Evolutionary conservation across 2,113 vertebrate genomes (phyloP), one percentile per base, ranked within the genome.

Genomic region (Eira barbara): DNA sequence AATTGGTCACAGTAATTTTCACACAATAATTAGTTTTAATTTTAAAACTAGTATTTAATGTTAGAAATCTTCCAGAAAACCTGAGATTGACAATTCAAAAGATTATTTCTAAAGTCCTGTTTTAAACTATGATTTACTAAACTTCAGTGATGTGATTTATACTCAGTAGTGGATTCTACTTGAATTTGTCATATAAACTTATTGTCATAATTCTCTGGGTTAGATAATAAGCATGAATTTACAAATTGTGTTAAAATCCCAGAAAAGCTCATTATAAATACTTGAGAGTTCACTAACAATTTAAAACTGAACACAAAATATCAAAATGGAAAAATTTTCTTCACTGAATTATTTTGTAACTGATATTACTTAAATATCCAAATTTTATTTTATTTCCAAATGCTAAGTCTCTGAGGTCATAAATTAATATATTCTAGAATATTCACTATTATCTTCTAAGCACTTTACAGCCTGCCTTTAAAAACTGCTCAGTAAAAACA

Each of bases 141-240:
- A 23, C 47, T 80, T 29, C 23, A 69, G 34, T 18, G 52, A 89
- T 92, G 21, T 83, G 17, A 89, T 42, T 55, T 95, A 27, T 84
- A 69, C 31, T 76, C 34, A 61, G 12, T 59, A 57, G 34, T 86
- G 36, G 36, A 78, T 65, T 87, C 79, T 92, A 55, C 45, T 94
- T 85, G 61, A 81, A 97, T 98, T 94, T 92, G 96, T 15, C 2
- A 20, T 31, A 63, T 95, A 98, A 95, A 83, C 39, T 42, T 94
- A 87, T 97, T 96, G 81, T 97, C 89, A 86, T 97, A 97, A 92
- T 97, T 93, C 84, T 94, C 0, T 21, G 4, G 96, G 94, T 98
- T 98, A 98, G 98, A 98, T 98, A 98, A 98, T 82, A 98, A 98
- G 90, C 85, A 98, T 97, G 95, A 95, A 97, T 98, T 98, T 96